Evolutionary conservation across 1,140 invertebrate genomes (phyloP), one percentile per base, ranked within the genome.

Genomic region (Holotrichia oblita): DNA sequence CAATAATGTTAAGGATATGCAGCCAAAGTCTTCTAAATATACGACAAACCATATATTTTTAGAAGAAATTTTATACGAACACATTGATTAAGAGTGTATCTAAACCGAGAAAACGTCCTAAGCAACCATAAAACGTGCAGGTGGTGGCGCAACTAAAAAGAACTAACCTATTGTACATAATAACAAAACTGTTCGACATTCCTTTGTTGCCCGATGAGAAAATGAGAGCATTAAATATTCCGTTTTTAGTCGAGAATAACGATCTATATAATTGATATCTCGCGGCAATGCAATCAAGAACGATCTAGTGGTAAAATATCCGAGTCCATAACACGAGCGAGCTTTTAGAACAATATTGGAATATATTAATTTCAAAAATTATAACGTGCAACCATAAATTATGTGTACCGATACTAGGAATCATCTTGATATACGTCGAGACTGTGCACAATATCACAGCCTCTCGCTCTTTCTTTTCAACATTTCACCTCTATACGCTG

Each of bases 261-360:
- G 82, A 85, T 86, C 84, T 85, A 85, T 85, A 84, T 86, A 86
- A 85, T 86, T 86, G 85, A 86, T 85, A 86, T 85, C 85, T 85
- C 80, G 78, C 76, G 85, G 85, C 85, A 80, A 79, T 82, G 84
- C 83, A 86, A 86, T 86, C 85, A 84, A 81, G 81, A 83, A 78
- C 81, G 79, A 84, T 85, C 83, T 84, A 84, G 83, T 83, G 81
- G 83, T 84, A 82, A 84, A 85, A 84, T 79, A 77, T 79, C 75
- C 77, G 76, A 41, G 61, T 77, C 69, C 80, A 82, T 76, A 81
- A 80, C 81, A 80, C 79, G 81, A 81, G 79, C 80, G 76, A 79
- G 79, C 82, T 82, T 83, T 82, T 79, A 78, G 84, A 81, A 84
- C 85, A 84, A 85, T 86, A 86, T 85, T 76, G 75, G 75, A 76